Evolutionary conservation across 2,888 invertebrate species (phyloP).

Genomic region (Tuta absoluta): DNA sequence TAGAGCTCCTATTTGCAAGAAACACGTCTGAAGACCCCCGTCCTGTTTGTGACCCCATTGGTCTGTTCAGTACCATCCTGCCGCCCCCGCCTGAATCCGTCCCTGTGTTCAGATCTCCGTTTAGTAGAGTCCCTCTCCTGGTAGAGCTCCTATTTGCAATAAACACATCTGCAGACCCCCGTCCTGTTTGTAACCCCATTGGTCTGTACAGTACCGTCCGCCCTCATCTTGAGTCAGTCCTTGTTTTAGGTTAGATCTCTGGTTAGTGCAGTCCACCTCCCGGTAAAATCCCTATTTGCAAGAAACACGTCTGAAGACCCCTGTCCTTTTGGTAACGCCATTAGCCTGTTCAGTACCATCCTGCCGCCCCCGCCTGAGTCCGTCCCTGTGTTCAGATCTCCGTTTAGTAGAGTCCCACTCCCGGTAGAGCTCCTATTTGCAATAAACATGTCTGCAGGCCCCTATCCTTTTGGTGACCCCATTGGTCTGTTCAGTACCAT

Average conservation of each 20-base stretch:
- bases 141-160: conserved; percentile 67
- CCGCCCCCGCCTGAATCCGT: neutral
- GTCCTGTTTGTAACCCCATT: no score
- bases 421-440: conserved; percentile 62
- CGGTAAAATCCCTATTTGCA: conserved; percentile 64
- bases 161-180: conserved; percentile 69
- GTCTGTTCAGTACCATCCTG: no score
- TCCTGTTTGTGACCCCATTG: no score
- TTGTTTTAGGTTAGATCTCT: conserved; percentile 33
- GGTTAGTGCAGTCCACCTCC: conserved; percentile 44
- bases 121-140: conserved; percentile 43
- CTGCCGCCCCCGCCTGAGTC: neutral
- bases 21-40: conserved; percentile 66
- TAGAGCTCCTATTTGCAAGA: conserved; percentile 69
- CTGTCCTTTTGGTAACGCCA: no score
- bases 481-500: no score
- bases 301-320: conserved; percentile 70
- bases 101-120: conserved; percentile 36
- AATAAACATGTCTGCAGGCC: conserved; percentile 71
- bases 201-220: no score
- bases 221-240: neutral
- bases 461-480: no score
- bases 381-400: conserved; percentile 30
- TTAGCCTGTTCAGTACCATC: no score
- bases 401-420: conserved; percentile 44